Percentiles rank a stretch among this genome's conserved stretches.
Evolutionary conservation across 2,113 vertebrate species (phyloP).

Genomic region (Chrysochloris asiatica): DNA sequence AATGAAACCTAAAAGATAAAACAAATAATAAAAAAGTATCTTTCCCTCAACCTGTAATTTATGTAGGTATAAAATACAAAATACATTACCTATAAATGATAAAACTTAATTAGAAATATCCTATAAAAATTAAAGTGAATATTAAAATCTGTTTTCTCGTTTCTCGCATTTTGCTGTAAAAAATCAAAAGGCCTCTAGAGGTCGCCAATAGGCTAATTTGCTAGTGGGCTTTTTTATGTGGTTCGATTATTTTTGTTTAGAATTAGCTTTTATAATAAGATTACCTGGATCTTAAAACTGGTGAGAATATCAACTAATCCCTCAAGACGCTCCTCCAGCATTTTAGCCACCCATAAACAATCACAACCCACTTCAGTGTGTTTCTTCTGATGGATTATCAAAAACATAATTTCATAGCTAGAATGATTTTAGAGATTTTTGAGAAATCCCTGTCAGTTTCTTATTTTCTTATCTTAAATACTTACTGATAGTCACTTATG

Average conservation of each 20-base stretch:
- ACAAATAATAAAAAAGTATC: neutral
- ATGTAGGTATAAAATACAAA: neutral
- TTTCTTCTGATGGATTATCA: neutral
- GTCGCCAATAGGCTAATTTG: constrained; percentile 26
- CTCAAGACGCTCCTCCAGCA: neutral
- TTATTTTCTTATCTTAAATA: constrained; percentile 41
- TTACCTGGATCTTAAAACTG: neutral
- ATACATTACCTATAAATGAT: neutral
- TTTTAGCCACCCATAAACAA: constrained; percentile 10
- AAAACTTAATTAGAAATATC: constrained; percentile 3
- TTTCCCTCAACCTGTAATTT: neutral
- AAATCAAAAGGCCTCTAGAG: constrained; percentile 55
- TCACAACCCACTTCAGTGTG: neutral
- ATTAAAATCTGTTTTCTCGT: constrained; percentile 26
- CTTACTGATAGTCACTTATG: neutral
- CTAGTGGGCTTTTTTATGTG: neutral
- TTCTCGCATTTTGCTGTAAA: neutral
- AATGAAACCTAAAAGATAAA: neutral
- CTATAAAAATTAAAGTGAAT: neutral
- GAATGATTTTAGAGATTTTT: neutral
- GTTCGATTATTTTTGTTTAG: constrained; percentile 13
- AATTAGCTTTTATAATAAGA: neutral
- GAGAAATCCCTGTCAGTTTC: constrained; percentile 8
- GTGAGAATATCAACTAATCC: neutral
- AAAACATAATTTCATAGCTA: constrained; percentile 19